Percentiles rank a stretch among this genome's conserved stretches.
These are phyloP conservation scores for Tetragonisca angustula DNA, from an alignment of 2,888 invertebrate genomes.

Conservation along the genomic window DNA sequence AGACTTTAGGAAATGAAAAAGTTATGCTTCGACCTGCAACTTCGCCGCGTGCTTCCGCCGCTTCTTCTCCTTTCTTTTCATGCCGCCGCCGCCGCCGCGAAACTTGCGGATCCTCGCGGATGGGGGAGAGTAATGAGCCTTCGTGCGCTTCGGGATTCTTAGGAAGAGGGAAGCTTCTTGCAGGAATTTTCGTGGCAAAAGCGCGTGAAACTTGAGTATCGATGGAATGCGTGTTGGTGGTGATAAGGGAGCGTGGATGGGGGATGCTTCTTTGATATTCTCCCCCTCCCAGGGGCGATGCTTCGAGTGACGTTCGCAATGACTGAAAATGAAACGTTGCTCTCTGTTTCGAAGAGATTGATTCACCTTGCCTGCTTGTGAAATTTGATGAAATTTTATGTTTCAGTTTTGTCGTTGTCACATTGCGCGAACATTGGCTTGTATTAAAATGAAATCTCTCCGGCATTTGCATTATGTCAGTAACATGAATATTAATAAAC, in stretches of 20 bases:
- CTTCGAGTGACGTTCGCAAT: not conserved
- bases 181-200: not conserved
- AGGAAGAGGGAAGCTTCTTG: not conserved
- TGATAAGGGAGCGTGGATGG: not conserved
- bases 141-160: not conserved
- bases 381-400: too few relatives aligned
- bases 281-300: not conserved
- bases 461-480: too few relatives aligned
- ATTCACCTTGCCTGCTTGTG: too few relatives aligned
- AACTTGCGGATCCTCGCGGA: not conserved
- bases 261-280: not conserved
- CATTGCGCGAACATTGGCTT: too few relatives aligned
- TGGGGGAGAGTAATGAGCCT: not conserved
- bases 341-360: too few relatives aligned
- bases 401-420: too few relatives aligned
- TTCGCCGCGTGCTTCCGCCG: slow-evolving; percentile 52
- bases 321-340: too few relatives aligned
- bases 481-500: too few relatives aligned
- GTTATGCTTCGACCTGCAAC: slow-evolving; percentile 77
- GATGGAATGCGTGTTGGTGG: not conserved
- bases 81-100: slow-evolving; percentile 33
- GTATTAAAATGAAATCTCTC: too few relatives aligned
- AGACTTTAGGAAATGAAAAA: slow-evolving; percentile 82
- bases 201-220: not conserved
- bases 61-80: slow-evolving; percentile 54